Evolutionary conservation across 2,797 vertebrate species (phyloP).

Genomic region (Gymnothorax reevesii): DNA sequence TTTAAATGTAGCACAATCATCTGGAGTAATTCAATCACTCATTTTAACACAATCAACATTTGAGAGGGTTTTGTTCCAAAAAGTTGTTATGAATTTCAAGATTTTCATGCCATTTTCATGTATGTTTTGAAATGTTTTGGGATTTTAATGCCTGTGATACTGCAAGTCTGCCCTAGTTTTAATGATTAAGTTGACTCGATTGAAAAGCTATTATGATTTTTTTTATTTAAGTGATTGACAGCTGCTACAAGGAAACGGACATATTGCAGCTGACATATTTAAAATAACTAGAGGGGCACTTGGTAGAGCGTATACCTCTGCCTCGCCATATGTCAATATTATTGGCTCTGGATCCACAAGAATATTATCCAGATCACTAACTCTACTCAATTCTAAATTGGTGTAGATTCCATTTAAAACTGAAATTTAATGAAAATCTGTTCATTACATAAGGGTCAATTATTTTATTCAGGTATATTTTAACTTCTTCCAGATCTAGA

Average conservation of each 20-base stretch:
- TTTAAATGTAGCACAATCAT: neutral
- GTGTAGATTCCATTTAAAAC: no score
- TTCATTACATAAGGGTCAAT: no score
- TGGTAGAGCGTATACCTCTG: neutral
- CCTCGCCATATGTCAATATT: no score
- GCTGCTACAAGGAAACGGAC: neutral
- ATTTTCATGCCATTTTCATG: neutral
- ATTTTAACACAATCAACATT: neutral
- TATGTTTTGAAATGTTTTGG: slow-evolving; percentile 12
- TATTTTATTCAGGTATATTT: no score
- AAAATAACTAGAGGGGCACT: neutral
- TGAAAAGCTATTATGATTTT: neutral
- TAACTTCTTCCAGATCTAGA: no score
- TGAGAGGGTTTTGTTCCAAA: neutral
- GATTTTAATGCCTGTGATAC: neutral
- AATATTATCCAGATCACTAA: no score
- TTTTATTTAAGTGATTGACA: neutral
- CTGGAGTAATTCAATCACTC: neutral
- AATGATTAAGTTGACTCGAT: neutral
- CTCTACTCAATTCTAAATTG: no score
- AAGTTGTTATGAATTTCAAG: neutral
- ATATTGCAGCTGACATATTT: neutral
- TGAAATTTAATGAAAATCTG: no score
- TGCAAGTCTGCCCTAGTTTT: neutral
- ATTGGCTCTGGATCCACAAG: no score